These are phyloP conservation scores for Ctena decussata DNA, from an alignment of 2,888 invertebrate species.

Conservation along the genomic window DNA sequence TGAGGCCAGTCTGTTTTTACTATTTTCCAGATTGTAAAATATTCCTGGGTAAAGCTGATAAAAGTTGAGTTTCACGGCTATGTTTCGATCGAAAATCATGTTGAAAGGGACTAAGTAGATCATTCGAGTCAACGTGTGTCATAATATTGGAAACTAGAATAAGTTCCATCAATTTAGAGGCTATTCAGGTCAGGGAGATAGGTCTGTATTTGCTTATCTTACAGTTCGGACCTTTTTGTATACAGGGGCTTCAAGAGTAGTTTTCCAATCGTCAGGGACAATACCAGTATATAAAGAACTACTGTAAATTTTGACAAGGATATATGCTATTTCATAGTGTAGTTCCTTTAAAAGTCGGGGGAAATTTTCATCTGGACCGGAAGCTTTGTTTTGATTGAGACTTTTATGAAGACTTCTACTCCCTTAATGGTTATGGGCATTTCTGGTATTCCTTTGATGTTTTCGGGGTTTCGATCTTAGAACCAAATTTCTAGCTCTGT, in stretches of 20 bases:
- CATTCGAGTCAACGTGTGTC: constrained; percentile 17
- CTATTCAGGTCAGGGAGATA: constrained; percentile 33
- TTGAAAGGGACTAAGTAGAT: constrained; percentile 19
- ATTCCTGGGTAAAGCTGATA: constrained; percentile 6
- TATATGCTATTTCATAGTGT: constrained; percentile 28
- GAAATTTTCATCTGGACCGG: constrained; percentile 12
- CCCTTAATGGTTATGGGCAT: no score
- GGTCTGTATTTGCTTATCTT: constrained; percentile 44
- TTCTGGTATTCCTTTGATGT: no score
- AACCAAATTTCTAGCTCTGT: no score
- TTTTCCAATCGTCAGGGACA: constrained; percentile 34
- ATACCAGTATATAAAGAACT: constrained; percentile 32
- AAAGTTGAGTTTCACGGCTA: constrained; percentile 46
- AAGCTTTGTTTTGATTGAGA: background rate
- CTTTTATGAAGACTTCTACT: no score
- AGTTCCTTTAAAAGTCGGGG: constrained; percentile 29
- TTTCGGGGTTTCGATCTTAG: no score
- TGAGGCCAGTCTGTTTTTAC: background rate
- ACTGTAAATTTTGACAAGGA: constrained; percentile 27
- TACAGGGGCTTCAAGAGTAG: constrained; percentile 4
- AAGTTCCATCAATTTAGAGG: constrained; percentile 47
- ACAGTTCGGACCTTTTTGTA: constrained; percentile 39
- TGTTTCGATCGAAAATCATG: background rate
- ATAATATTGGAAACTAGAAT: constrained; percentile 40
- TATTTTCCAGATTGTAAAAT: background rate